These are phyloP conservation scores for Echeneis naucrates DNA, from an alignment of 2,797 vertebrate genomes.

Conservation along the genomic window DNA sequence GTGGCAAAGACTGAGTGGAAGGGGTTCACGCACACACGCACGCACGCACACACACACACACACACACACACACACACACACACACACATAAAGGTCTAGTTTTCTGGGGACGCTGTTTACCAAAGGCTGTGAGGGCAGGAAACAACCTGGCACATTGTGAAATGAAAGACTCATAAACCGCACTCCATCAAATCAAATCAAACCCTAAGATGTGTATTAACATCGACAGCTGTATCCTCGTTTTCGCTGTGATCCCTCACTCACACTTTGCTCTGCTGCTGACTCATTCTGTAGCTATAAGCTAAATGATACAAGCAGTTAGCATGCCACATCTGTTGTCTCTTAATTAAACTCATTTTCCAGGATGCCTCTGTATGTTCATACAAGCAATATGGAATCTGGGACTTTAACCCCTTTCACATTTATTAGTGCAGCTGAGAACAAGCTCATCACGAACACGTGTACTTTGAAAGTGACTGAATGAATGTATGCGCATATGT, in stretches of 20 bases:
- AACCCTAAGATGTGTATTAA: slow-evolving; percentile 60
- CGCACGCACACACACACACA: slow-evolving; percentile 44
- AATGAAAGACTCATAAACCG: slow-evolving; percentile 70
- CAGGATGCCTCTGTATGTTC: slow-evolving; percentile 61
- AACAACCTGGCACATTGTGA: slow-evolving; percentile 62
- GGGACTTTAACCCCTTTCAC: slow-evolving; percentile 66
- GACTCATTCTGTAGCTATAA: slow-evolving; percentile 75
- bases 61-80: no score
- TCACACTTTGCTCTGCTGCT: slow-evolving; percentile 71
- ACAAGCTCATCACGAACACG: slow-evolving; percentile 58
- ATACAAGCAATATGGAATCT: slow-evolving; percentile 63
- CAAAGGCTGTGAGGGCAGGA: slow-evolving; percentile 62
- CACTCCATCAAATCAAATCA: slow-evolving; percentile 74
- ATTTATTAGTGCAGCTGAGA: slow-evolving; percentile 70
- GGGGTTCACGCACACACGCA: slow-evolving; percentile 47
- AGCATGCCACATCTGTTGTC: slow-evolving; percentile 76
- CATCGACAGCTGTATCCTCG: slow-evolving; percentile 73
- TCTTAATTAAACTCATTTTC: slow-evolving; percentile 77
- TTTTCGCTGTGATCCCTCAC: slow-evolving; percentile 71
- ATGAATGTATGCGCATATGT: slow-evolving; percentile 22
- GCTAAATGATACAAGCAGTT: slow-evolving; percentile 73
- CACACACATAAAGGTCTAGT: slow-evolving; percentile 54
- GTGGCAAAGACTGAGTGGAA: slow-evolving; percentile 80
- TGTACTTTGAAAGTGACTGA: slow-evolving; percentile 51
- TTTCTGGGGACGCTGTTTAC: slow-evolving; percentile 72